Evolutionary conservation across 2,113 vertebrate genomes (phyloP).

Genomic region (Nicator chloris): DNA sequence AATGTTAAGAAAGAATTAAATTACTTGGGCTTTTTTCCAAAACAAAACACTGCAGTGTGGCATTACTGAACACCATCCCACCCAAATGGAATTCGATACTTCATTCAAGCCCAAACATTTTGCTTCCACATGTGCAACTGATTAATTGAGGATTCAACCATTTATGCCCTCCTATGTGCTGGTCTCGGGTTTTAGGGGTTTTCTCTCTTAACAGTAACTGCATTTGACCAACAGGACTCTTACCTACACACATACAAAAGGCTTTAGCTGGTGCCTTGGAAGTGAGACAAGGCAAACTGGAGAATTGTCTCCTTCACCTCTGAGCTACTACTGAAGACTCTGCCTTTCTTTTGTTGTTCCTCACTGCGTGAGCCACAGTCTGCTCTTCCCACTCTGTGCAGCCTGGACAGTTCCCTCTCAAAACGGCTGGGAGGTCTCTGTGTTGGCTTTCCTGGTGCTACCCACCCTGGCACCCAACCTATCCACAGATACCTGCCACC

Average conservation of each 20-base stretch:
- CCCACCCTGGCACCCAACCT: not conserved
- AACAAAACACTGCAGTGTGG: not conserved
- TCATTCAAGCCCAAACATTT: conserved; percentile 1
- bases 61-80: not conserved
- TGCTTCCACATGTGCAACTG: not conserved
- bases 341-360: not conserved
- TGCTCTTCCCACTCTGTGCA: not conserved
- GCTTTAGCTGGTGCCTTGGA: not conserved
- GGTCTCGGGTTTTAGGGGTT: not conserved
- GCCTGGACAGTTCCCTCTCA: not conserved
- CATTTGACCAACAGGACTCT: not conserved
- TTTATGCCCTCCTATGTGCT: not conserved
- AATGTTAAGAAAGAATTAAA: not conserved
- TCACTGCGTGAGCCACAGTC: not conserved
- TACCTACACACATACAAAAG: not conserved
- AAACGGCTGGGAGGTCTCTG: not conserved
- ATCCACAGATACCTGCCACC: not conserved
- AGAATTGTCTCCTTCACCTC: not conserved
- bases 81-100: not conserved
- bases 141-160: not conserved
- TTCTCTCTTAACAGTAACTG: not conserved
- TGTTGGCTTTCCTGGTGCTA: not conserved
- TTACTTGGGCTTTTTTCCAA: not conserved
- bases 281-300: not conserved
- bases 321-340: not conserved